phyloP scores from a whole-genome alignment of 2,113 vertebrate genomes.

The Ciconia maguari region DNA sequence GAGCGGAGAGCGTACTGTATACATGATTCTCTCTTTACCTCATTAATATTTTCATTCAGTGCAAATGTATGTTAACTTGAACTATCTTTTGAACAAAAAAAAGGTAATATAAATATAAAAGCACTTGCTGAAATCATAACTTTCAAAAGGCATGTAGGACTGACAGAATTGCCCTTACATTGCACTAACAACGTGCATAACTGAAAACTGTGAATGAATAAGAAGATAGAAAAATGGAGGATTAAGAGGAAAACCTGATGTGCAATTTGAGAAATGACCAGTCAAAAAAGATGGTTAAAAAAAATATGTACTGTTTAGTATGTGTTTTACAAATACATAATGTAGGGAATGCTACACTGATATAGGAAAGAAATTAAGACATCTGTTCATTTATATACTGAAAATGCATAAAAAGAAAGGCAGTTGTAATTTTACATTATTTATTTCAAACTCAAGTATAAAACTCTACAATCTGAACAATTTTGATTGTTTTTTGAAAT shows the following conservation, averaged over 20 bases:
- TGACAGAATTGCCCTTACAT: neutral
- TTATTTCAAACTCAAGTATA: neutral
- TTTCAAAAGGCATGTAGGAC: too few relatives aligned
- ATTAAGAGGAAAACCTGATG: neutral
- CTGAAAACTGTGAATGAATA: neutral
- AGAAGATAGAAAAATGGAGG: neutral
- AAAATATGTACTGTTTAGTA: neutral
- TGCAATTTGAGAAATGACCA: neutral
- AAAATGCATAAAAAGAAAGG: neutral
- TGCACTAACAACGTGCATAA: neutral
- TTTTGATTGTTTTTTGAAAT: neutral
- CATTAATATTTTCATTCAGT: neutral
- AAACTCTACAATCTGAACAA: neutral
- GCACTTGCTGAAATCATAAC: neutral
- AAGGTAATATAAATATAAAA: neutral
- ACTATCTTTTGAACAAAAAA: neutral
- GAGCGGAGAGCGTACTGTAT: neutral
- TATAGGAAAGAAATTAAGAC: neutral
- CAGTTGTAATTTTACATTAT: neutral
- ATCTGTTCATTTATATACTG: neutral
- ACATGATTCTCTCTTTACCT: neutral
- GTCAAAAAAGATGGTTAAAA: neutral
- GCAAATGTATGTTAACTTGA: neutral
- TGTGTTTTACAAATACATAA: neutral
- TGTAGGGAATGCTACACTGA: fast-evolving